Evolutionary conservation across 1,140 invertebrate species (phyloP).

Genomic region (Atopsyche davidsoni): DNA sequence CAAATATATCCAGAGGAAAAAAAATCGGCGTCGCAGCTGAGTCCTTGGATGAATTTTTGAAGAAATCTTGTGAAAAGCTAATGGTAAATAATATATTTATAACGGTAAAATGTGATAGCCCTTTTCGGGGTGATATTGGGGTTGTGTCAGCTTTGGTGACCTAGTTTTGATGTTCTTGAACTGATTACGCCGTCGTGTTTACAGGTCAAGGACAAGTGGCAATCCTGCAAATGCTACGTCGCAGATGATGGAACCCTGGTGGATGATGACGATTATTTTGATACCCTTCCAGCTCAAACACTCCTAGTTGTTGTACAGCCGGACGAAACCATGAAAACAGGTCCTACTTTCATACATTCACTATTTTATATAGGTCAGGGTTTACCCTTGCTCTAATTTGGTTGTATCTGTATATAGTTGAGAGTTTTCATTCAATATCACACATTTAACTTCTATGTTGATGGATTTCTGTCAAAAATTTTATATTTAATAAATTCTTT

Average conservation of each 20-base stretch:
- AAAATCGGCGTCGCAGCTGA: constrained; percentile 64
- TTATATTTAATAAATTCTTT: no score
- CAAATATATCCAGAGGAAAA: constrained; percentile 54
- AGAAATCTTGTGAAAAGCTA: constrained; percentile 61
- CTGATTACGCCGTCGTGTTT: constrained; percentile 20
- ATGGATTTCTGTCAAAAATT: no score
- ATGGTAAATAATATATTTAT: constrained; percentile 51
- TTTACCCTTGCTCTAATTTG: no score
- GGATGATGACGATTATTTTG: constrained; percentile 67
- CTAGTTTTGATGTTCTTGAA: constrained; percentile 15
- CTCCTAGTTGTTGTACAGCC: constrained; percentile 59
- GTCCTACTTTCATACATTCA: no score
- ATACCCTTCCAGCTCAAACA: constrained; percentile 63
- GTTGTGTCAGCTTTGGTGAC: no score
- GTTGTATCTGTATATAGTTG: no score
- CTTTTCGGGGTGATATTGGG: no score
- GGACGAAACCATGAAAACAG: constrained; percentile 58
- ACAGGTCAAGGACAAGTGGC: constrained; percentile 38
- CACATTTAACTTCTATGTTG: no score
- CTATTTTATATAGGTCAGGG: no score
- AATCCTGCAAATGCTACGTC: constrained; percentile 42
- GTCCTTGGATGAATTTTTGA: constrained; percentile 54
- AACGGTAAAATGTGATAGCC: background rate
- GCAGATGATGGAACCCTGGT: constrained; percentile 66
- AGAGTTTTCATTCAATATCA: no score